Conservation (phyloP, 2,113 vertebrate genomes). For the Gnathonemus echidnorhynchus region DNA sequence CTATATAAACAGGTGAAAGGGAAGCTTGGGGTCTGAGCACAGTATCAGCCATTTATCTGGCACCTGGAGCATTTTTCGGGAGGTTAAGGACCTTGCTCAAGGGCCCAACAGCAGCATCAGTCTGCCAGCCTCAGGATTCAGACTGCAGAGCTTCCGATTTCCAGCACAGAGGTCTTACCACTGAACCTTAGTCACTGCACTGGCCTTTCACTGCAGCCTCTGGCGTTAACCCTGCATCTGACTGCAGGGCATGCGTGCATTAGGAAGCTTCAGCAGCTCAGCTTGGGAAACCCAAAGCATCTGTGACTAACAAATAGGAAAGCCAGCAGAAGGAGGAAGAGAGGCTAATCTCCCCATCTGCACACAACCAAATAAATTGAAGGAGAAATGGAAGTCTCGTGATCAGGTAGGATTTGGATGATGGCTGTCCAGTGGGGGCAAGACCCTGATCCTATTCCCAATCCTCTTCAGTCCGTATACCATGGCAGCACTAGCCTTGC, state of each 20-base stretch:
- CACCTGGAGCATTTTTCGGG: background rate
- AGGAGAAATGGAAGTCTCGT: background rate
- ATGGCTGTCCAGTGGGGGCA: background rate
- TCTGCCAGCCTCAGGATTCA: background rate
- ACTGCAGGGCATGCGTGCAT: background rate
- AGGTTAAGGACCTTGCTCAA: background rate
- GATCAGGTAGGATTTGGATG: background rate
- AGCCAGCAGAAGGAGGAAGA: background rate
- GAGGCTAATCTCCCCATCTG: background rate
- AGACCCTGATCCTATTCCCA: background rate
- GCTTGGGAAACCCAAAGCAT: background rate
- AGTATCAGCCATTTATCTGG: background rate
- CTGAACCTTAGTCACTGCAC: background rate
- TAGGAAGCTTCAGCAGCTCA: background rate
- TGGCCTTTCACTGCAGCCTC: background rate
- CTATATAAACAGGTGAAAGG: too few relatives aligned
- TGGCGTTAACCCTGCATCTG: background rate
- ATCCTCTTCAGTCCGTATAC: background rate
- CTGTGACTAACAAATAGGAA: background rate
- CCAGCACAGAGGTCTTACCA: background rate
- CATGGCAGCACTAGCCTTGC: background rate
- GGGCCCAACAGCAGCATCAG: background rate
- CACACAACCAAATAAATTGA: conserved; percentile 14
- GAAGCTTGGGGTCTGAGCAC: background rate
- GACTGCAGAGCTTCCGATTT: background rate